Base-by-base conservation (phyloP, 2,797 vertebrate genomes). In the Argentina silus region DNA sequence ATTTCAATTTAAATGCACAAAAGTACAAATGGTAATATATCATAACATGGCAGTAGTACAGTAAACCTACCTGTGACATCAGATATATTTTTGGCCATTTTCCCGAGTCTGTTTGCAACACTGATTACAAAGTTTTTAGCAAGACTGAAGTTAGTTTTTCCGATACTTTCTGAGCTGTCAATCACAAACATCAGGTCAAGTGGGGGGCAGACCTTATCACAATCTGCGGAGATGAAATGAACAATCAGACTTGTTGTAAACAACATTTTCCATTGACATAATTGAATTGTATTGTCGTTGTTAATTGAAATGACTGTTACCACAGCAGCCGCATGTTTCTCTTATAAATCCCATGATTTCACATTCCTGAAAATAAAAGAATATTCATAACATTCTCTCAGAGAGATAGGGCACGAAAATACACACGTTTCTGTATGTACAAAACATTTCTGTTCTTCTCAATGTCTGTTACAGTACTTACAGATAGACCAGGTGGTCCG, bases 101-200 rank as follows among this genome's bases (percentile, higher is more conserved):
- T 76, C 57, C 78, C 74, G 7, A 80, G 67, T 66, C 78, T 65
- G 78, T 78, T 85, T 50, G 74, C 80, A 69, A 82, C 71, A 69
- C 78, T 85, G 6, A 85, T 82, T 10, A 85, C 83, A 80, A 85
- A 80, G 64, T 80, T 72, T 76, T 82, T 82, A 50, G 83, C 83
- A 60, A 85, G 78, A 43, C 71, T 82, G 71, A 85, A 85, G 72
- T 82, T 85, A 8, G 71, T 80, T 76, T 80, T 82, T 43, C 83
- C 83, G 43, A 85, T 79, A 56, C 83, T 85, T 72, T 85, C 83
- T 11, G 83, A 85, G 45, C 80, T 85, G 73, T 85, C 83, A 70
- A 85, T 85, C 55, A 85, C 83, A 80, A 85, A 85, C 76, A 85
- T 76, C 64, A 85, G 73, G 44, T 85, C 83, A 12, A 76, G 44